A percentile compares a stretch with the other conserved stretches of the same genome.
These are phyloP conservation scores for Drosophila quasianomalipes DNA, from an alignment of 2,888 invertebrate genomes.

Conservation along the genomic window DNA sequence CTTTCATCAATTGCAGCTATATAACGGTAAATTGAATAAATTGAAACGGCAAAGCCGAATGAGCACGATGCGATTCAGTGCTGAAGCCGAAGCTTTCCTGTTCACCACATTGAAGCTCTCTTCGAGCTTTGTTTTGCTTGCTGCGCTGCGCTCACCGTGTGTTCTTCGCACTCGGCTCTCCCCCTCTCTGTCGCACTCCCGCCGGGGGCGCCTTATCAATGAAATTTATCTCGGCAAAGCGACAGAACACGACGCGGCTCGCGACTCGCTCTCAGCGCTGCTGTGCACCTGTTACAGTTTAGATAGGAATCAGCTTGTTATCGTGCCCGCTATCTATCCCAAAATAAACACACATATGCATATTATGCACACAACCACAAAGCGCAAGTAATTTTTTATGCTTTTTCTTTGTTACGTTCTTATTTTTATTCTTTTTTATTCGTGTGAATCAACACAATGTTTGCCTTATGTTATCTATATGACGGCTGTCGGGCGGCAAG, in stretches of 20 bases:
- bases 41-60: constrained; percentile 59
- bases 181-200: constrained; percentile 13
- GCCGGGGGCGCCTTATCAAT: constrained; percentile 66
- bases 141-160: constrained; percentile 22
- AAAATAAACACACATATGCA: constrained; percentile 24
- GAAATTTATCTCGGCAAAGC: constrained; percentile 69
- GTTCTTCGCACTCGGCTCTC: constrained; percentile 14
- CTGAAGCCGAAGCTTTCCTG: constrained; percentile 56
- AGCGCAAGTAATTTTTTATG: constrained; percentile 20
- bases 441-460: constrained; percentile 12
- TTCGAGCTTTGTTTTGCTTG: constrained; percentile 72
- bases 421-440: constrained; percentile 20
- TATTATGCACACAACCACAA: constrained; percentile 18
- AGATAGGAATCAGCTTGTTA: constrained; percentile 81
- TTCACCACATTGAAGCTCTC: constrained; percentile 56
- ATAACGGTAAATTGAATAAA: constrained; percentile 82
- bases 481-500: constrained; percentile 15
- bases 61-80: constrained; percentile 8
- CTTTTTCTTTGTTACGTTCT: constrained; percentile 29
- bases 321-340: constrained; percentile 66
- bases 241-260: constrained; percentile 27
- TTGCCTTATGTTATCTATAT: constrained; percentile 44
- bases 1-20: constrained; percentile 72
- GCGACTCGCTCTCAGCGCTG: constrained; percentile 53
- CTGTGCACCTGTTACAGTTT: constrained; percentile 81